These are phyloP conservation scores for Volucella bombylans DNA, from an alignment of 2,888 invertebrate species.

Conservation along the genomic window DNA sequence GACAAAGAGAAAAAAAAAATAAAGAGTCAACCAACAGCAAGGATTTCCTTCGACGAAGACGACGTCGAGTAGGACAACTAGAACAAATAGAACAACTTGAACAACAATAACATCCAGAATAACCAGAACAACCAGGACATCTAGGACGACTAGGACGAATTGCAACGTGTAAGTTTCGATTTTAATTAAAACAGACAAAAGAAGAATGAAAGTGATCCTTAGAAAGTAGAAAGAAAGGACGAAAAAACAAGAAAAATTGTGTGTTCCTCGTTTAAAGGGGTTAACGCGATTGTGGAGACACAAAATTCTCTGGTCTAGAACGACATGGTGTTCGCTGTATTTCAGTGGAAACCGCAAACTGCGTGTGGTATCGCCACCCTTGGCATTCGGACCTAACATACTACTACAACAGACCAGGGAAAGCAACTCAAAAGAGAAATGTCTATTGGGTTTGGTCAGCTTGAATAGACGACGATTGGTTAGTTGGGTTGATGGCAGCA, in stretches of 20 bases:
- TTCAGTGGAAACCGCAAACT: conserved; percentile 63
- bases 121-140: conserved; percentile 8
- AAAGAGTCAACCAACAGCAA: too few relatives aligned
- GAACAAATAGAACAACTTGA: neutral
- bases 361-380: conserved; percentile 59
- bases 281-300: conserved; percentile 18
- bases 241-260: neutral
- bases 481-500: conserved; percentile 42
- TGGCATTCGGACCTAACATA: neutral
- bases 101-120: conserved; percentile 14
- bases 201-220: conserved; percentile 72
- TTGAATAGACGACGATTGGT: conserved; percentile 43
- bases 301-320: conserved; percentile 29
- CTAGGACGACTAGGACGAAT: conserved; percentile 48
- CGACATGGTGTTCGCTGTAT: conserved; percentile 45
- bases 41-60: too few relatives aligned
- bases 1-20: conserved; percentile 2
- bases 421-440: conserved; percentile 22
- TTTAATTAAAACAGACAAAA: conserved; percentile 71
- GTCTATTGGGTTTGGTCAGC: neutral
- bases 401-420: neutral
- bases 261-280: too few relatives aligned
- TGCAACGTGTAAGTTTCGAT: conserved; percentile 73
- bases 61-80: too few relatives aligned
- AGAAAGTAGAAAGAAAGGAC: conserved; percentile 36